phyloP scores from a whole-genome alignment of 1,140 invertebrate genomes.

The Cyclargus thomasi region DNA sequence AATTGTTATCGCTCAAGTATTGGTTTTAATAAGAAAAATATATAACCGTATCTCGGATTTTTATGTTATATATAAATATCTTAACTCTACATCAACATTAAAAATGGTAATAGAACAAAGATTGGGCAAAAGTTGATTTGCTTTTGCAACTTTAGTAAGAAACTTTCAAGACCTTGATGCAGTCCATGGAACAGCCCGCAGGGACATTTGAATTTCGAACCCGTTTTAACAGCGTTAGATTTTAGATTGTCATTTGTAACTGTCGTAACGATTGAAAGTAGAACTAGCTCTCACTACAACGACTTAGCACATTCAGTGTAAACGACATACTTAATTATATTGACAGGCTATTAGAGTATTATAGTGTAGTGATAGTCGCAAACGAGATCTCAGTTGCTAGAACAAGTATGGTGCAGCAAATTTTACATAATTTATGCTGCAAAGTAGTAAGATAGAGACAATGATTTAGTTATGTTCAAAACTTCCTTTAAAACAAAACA shows the following conservation, averaged over 20 bases:
- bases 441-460: neutral
- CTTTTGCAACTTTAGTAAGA: neutral
- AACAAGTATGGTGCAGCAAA: neutral
- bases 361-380: neutral
- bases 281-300: constrained; percentile 3
- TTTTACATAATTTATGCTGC: neutral
- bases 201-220: neutral
- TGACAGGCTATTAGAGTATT: neutral
- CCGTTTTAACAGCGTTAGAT: neutral
- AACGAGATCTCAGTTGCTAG: neutral
- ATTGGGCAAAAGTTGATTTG: neutral
- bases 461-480: too few relatives aligned
- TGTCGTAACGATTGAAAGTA: neutral
- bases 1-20: too few relatives aligned
- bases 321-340: neutral
- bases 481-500: too few relatives aligned
- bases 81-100: too few relatives aligned
- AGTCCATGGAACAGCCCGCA: neutral
- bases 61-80: too few relatives aligned
- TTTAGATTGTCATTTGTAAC: neutral
- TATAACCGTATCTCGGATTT: too few relatives aligned
- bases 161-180: neutral
- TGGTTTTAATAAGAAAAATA: too few relatives aligned
- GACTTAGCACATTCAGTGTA: constrained; percentile 10
- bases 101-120: neutral